phyloP scores from a whole-genome alignment of 2,888 invertebrate genomes.

The Chymomyza procnemis region DNA sequence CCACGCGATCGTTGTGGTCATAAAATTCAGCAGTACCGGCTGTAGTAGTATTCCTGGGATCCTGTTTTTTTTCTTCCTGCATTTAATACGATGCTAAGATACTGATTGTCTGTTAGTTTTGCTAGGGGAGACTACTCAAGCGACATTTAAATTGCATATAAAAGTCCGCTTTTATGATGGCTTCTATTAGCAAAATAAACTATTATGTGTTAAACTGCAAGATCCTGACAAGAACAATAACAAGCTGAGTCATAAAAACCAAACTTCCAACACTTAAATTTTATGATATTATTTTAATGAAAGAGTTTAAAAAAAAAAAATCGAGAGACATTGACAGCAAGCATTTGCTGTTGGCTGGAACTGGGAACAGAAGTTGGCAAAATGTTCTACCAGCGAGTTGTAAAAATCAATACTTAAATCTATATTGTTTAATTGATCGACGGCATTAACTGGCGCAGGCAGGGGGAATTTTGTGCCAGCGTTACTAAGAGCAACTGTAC shows the following conservation, averaged over 20 bases:
- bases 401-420: not conserved
- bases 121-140: conserved; percentile 3
- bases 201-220: conserved; percentile 58
- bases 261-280: conserved; percentile 25
- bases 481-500: not conserved
- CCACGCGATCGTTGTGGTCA: conserved; percentile 3
- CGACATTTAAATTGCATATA: conserved; percentile 58
- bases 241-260: conserved; percentile 17
- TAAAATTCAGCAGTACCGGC: conserved; percentile 6
- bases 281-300: conserved; percentile 44
- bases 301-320: conserved; percentile 18
- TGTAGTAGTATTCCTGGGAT: not conserved
- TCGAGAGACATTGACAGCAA: conserved; percentile 4
- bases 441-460: not conserved
- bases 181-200: conserved; percentile 67
- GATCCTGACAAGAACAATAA: conserved; percentile 24
- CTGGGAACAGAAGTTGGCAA: conserved; percentile 2
- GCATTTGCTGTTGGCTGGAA: no score
- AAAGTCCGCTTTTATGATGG: conserved; percentile 63
- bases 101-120: conserved; percentile 38
- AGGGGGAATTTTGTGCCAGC: not conserved
- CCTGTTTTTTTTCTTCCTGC: no score
- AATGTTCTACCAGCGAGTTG: not conserved
- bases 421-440: not conserved
- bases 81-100: conserved; percentile 66